Conservation (phyloP, 2,888 invertebrate genomes). For the Stictocephala bisonia region DNA sequence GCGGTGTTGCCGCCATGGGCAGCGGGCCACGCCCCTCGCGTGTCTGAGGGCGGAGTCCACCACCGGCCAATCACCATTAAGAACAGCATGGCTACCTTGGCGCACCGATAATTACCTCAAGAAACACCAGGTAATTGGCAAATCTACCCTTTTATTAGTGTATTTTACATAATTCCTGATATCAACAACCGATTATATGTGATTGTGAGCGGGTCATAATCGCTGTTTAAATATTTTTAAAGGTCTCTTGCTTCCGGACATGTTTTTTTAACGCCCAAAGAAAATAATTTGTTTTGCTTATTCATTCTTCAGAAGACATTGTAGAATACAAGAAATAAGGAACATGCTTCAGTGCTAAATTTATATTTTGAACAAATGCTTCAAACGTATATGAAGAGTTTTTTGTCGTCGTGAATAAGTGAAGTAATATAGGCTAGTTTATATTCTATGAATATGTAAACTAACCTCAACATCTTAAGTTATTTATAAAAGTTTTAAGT, state of each 20-base stretch:
- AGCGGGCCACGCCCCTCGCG: constrained; percentile 18
- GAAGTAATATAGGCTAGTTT: too few species aligned
- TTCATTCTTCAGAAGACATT: too few species aligned
- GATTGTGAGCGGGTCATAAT: constrained; percentile 22
- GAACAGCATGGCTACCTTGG: constrained; percentile 22
- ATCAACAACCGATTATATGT: constrained; percentile 24
- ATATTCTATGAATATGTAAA: too few species aligned
- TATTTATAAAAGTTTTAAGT: too few species aligned
- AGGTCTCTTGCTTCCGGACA: constrained; percentile 16
- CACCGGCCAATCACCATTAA: constrained; percentile 12
- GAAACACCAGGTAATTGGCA: constrained; percentile 32
- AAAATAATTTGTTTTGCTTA: constrained; percentile 15
- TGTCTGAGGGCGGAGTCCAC: constrained; percentile 8
- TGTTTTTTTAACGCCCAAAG: constrained; percentile 14
- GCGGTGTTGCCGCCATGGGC: too few species aligned
- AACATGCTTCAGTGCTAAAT: too few species aligned
- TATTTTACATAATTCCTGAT: constrained; percentile 16
- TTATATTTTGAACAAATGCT: too few species aligned
- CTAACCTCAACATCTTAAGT: too few species aligned
- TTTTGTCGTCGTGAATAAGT: too few species aligned
- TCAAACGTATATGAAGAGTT: too few species aligned
- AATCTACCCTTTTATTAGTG: constrained; percentile 33
- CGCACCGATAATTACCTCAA: constrained; percentile 19
- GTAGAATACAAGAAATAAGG: too few species aligned
- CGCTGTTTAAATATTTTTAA: constrained; percentile 33